Evolutionary conservation across 2,888 invertebrate species (phyloP).

Genomic region (Euphydryas editha): DNA sequence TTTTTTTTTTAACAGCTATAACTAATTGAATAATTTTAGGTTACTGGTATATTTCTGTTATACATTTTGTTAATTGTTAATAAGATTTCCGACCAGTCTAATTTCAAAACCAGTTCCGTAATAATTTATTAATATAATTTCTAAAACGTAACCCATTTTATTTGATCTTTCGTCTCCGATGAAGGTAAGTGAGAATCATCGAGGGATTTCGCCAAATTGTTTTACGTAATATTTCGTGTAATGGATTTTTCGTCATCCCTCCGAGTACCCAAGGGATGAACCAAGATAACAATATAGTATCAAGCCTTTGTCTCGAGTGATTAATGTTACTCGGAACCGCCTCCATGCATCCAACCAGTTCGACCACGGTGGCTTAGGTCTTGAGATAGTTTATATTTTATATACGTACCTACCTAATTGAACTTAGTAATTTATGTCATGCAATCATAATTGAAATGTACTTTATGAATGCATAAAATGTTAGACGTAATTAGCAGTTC

Average conservation of each 20-base stretch:
- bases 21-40: no score
- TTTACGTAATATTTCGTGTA: conserved; percentile 24
- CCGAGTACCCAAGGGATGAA: conserved; percentile 22
- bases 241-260: conserved; percentile 32
- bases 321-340: conserved; percentile 38
- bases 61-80: no score
- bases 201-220: conserved; percentile 1
- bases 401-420: neutral
- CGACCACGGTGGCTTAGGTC: conserved; percentile 10
- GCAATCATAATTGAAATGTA: neutral
- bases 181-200: neutral
- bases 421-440: neutral
- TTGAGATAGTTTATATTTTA: neutral
- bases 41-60: no score
- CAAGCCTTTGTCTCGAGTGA: conserved; percentile 39
- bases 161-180: neutral
- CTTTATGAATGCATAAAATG: no score
- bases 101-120: neutral
- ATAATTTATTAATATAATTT: neutral
- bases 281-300: conserved; percentile 35
- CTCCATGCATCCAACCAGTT: conserved; percentile 34
- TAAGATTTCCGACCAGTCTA: no score
- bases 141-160: neutral
- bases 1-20: no score
- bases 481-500: no score